phyloP scores from a whole-genome alignment of 2,113 vertebrate species.

The Apteryx mantelli region DNA sequence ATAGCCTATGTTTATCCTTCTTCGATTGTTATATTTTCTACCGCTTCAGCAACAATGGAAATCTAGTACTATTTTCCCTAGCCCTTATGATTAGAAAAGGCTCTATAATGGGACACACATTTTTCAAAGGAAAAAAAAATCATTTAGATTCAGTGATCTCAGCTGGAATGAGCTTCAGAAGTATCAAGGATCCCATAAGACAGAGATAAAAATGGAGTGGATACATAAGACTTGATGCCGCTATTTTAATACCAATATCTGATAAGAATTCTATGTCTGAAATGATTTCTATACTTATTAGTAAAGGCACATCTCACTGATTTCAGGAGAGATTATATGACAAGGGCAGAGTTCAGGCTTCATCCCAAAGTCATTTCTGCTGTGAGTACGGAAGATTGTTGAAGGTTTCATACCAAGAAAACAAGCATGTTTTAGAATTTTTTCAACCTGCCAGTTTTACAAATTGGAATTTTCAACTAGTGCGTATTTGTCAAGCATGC shows the following conservation, averaged over 20 bases:
- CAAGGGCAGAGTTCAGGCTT: conserved; percentile 9
- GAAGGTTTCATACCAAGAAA: background rate
- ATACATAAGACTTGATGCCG: background rate
- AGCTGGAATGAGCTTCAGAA: background rate
- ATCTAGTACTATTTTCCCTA: background rate
- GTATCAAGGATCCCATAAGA: background rate
- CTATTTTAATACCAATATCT: background rate
- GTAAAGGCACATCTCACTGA: background rate
- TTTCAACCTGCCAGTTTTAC: conserved; percentile 31
- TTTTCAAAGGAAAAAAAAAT: background rate
- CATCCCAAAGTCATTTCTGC: background rate
- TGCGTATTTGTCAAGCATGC: conserved; percentile 2
- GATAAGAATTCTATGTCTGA: background rate
- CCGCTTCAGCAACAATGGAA: background rate
- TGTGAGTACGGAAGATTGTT: background rate
- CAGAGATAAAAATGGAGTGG: background rate
- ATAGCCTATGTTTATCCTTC: background rate
- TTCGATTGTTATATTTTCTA: background rate
- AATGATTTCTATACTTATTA: background rate
- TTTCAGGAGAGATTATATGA: background rate
- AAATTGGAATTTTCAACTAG: conserved; percentile 39
- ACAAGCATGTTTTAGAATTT: background rate
- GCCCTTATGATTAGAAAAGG: background rate
- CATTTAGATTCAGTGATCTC: background rate
- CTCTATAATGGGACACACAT: background rate